Evolutionary conservation across 2,797 vertebrate species (phyloP), one percentile per base, ranked within the genome.

Genomic region (Tamandua tetradactyla): DNA sequence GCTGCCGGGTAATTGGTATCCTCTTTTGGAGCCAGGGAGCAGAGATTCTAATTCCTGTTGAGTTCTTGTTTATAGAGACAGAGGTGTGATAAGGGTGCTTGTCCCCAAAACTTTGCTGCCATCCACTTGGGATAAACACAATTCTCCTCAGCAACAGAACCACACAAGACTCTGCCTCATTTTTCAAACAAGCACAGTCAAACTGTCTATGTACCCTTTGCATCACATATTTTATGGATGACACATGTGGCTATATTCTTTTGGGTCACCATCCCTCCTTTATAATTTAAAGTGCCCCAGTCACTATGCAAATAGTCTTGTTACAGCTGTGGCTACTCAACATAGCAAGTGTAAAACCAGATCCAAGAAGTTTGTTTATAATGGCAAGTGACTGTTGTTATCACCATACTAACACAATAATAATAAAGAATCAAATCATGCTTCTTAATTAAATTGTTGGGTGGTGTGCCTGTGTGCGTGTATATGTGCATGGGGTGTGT

Each of bases 21-120:
- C 42, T 88, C 44, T 86, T 96, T 92, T 93, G 40, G 74, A 93
- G 13, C 17, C 47, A 32, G 20, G 71, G 44, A 76, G 74, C 3
- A 93, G 49, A 62, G 68, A 80, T 62, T 55, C 57, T 80, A 92
- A 95, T 78, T 92, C 89, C 71, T 44, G 13, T 42, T 90, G 87
- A 84, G 74, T 47, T 93, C 84, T 93, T 96, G 82, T 95, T 96
- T 96, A 83, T 87, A 86, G 89, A 93, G 55, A 86, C 71, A 72
- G 30, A 74, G 72, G 37, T 37, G 72, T 30, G n/a, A 68, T 37
- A 25, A 42, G 44, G 61, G 18, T 3, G 12, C 4, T 40, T 68
- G 69, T 20, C 42, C 72, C 78, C 8, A 3, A 79, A 76, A 83
- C 22, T 40, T 61, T 32, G 32, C 47, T 81, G 35, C 75, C 40